A percentile compares a stretch with the other conserved stretches of the same genome.
Evolutionary conservation across 2,113 vertebrate species (phyloP).

Genomic region (Pollimyrus isidori): DNA sequence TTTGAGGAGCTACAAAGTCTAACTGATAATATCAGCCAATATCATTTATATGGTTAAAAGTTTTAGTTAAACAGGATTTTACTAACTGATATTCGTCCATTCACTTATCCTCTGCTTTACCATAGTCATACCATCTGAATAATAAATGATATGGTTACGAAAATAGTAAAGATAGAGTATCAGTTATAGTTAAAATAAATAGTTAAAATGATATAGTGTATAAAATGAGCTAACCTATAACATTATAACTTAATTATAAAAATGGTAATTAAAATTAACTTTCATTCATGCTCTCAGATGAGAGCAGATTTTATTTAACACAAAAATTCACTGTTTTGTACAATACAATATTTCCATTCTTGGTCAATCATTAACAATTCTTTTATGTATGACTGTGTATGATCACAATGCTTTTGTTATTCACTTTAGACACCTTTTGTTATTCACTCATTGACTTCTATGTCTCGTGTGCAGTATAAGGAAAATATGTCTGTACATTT

Average conservation of each 20-base stretch:
- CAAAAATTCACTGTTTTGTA: not conserved
- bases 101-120: not conserved
- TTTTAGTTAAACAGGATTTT: not conserved
- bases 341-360: not conserved
- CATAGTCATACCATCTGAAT: not conserved
- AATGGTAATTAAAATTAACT: not conserved
- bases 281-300: not conserved
- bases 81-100: not conserved
- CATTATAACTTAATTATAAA: not conserved
- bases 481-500: not conserved
- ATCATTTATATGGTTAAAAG: not conserved
- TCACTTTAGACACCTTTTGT: not conserved
- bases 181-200: no score
- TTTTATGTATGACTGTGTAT: not conserved
- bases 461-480: not conserved
- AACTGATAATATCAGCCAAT: not conserved
- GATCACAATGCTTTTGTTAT: not conserved
- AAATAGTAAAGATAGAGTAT: not conserved
- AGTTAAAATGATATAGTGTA: not conserved
- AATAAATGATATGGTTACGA: not conserved
- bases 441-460: not conserved
- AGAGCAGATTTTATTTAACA: not conserved
- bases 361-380: not conserved
- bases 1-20: not conserved
- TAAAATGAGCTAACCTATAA: not conserved